These are phyloP conservation scores for Apodemia duryi DNA, from an alignment of 2,888 invertebrate genomes.

Conservation along the genomic window DNA sequence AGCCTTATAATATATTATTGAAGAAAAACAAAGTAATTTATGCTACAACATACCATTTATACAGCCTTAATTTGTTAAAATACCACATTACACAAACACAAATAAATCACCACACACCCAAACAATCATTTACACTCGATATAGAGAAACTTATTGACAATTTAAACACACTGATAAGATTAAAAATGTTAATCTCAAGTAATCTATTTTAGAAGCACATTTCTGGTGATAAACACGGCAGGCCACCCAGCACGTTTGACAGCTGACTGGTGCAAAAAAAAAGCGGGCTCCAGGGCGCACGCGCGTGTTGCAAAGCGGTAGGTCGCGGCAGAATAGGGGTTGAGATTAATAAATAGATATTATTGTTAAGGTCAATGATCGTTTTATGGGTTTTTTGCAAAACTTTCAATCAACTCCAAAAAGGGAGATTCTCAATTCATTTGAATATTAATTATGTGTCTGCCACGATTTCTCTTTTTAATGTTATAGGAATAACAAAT, in stretches of 20 bases:
- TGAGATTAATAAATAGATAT: constrained; percentile 12
- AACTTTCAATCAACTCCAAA: neutral
- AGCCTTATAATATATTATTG: neutral
- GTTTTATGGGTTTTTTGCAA: constrained; percentile 14
- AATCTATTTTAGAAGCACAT: constrained; percentile 14
- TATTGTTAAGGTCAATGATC: constrained; percentile 3
- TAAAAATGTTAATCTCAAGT: neutral
- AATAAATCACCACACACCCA: neutral
- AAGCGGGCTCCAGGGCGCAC: constrained; percentile 41
- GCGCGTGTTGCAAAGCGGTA: constrained; percentile 39
- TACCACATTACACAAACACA: neutral
- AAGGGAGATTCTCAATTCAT: neutral
- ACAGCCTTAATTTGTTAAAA: constrained; percentile 4
- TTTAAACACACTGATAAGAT: neutral
- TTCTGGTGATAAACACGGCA: constrained; percentile 22
- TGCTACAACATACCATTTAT: neutral
- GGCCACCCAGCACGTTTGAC: constrained; percentile 45
- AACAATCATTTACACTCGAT: neutral
- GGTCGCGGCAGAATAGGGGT: constrained; percentile 14
- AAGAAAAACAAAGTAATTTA: neutral
- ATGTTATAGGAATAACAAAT: neutral
- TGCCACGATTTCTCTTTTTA: neutral
- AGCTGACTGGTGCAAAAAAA: constrained; percentile 51
- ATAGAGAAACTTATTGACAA: neutral
- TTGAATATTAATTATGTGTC: neutral